phyloP scores from a whole-genome alignment of 2,888 invertebrate species.

The Alviniconcha strummeri region DNA sequence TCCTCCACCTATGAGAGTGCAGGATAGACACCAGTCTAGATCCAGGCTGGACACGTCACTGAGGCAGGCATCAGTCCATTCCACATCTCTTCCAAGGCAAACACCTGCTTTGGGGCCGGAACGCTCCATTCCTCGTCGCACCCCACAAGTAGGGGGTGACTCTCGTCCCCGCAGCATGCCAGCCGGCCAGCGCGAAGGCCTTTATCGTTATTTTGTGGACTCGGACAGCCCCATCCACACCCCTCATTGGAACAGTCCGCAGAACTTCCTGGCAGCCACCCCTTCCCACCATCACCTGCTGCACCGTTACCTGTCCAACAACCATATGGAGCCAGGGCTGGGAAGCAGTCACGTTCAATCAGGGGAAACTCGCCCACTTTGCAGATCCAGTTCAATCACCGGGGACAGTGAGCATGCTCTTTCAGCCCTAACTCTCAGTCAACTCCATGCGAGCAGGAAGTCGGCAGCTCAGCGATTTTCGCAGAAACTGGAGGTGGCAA shows the following conservation, averaged over 20 bases:
- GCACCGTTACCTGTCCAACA: slow-evolving; percentile 25
- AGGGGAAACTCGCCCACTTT: not conserved
- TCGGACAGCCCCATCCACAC: slow-evolving; percentile 26
- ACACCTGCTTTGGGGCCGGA: not conserved
- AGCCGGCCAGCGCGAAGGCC: slow-evolving; percentile 1
- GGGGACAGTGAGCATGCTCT: not conserved
- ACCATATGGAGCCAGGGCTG: not conserved
- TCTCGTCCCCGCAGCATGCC: not conserved
- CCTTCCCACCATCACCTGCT: slow-evolving; percentile 25
- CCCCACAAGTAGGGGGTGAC: not conserved
- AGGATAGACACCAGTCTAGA: not conserved
- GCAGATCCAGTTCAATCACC: not conserved
- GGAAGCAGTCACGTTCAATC: not conserved
- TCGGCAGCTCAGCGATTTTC: not conserved
- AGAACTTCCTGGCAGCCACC: slow-evolving; percentile 1
- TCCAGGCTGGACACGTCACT: not conserved
- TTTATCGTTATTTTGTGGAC: slow-evolving; percentile 24
- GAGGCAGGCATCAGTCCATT: not conserved
- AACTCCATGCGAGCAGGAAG: no score
- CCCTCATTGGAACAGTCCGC: slow-evolving; percentile 21
- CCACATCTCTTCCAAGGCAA: not conserved
- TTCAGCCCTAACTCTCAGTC: no score
- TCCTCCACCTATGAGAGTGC: not conserved
- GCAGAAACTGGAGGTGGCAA: slow-evolving; percentile 16
- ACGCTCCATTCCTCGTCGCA: no score